Evolutionary conservation across 2,888 invertebrate species (phyloP).

Genomic region (Drosophila anceps): DNA sequence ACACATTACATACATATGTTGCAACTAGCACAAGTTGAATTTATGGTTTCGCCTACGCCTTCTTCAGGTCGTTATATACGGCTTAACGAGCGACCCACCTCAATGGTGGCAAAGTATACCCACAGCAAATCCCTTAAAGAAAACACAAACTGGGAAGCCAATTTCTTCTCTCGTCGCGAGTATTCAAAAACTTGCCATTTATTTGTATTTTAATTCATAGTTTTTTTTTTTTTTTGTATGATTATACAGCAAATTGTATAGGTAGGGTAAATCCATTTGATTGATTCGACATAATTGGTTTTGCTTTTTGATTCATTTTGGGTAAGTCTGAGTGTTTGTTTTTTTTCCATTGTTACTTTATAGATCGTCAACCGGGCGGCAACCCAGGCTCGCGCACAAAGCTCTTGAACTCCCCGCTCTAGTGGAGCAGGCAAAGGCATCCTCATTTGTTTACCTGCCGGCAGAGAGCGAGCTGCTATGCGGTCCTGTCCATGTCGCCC

Average conservation of each 20-base stretch:
- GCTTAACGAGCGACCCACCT: not conserved
- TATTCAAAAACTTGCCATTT: conserved; percentile 76
- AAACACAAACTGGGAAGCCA: conserved; percentile 16
- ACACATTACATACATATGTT: too few species aligned
- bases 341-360: not conserved
- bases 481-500: conserved; percentile 34
- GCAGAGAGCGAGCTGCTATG: conserved; percentile 34
- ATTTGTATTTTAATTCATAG: conserved; percentile 61
- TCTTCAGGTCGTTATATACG: too few species aligned
- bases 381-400: conserved; percentile 53
- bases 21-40: too few species aligned
- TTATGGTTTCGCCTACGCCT: too few species aligned
- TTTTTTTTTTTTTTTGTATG: conserved; percentile 26
- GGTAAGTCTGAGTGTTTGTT: conserved; percentile 59
- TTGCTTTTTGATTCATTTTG: conserved; percentile 22
- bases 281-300: conserved; percentile 44
- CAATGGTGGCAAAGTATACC: too few species aligned
- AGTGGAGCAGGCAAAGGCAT: conserved; percentile 65
- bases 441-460: conserved; percentile 65
- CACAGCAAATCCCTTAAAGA: not conserved
- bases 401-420: conserved; percentile 36
- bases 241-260: conserved; percentile 54
- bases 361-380: conserved; percentile 24
- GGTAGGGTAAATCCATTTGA: conserved; percentile 38
- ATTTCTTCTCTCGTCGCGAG: conserved; percentile 71